Percentiles rank a stretch among this genome's conserved stretches.
Evolutionary conservation across 2,113 vertebrate genomes (phyloP).

Genomic region (Odontophorus gujanensis): DNA sequence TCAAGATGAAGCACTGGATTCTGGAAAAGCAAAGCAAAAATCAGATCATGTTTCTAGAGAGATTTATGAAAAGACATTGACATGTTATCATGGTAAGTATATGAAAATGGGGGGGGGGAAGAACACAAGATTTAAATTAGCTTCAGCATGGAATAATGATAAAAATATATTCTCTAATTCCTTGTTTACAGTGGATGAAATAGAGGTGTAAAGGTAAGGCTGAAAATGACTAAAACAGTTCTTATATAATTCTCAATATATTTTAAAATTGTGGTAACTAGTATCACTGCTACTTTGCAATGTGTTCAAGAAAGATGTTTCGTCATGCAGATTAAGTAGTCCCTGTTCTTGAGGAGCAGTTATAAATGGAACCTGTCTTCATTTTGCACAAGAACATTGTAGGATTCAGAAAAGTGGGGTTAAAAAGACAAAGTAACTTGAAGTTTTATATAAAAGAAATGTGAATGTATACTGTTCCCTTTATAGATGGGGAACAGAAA

Average conservation of each 20-base stretch:
- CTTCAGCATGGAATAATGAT: neutral
- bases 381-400: neutral
- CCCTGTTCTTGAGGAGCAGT: neutral
- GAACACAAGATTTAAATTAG: neutral
- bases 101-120: neutral
- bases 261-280: neutral
- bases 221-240: neutral
- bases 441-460: neutral
- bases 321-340: neutral
- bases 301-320: neutral
- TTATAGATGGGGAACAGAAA: neutral
- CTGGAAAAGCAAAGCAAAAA: slow-evolving; percentile 29
- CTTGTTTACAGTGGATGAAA: neutral
- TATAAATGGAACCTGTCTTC: neutral
- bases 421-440: neutral
- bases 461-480: neutral
- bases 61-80: neutral
- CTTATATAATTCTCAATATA: neutral
- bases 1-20: neutral
- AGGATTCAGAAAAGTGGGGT: neutral
- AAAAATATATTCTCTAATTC: neutral
- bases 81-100: slow-evolving; percentile 65
- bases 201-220: neutral
- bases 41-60: neutral
- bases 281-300: neutral